These are phyloP conservation scores for Petrocephalus schoutedeni DNA, from an alignment of 2,797 vertebrate genomes.

Conservation along the genomic window DNA sequence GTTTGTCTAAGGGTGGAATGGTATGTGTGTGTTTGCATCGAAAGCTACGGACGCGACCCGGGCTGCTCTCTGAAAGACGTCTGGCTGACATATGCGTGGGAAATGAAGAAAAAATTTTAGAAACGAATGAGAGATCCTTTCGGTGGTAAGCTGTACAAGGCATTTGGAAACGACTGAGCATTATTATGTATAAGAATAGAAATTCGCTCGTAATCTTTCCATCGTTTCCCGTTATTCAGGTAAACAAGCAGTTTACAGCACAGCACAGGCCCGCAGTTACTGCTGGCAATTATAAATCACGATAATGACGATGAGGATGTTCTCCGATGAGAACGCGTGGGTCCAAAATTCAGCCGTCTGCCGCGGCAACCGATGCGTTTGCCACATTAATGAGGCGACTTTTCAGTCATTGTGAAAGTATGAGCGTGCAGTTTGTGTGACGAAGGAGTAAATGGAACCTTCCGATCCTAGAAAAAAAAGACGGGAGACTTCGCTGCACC, in stretches of 20 bases:
- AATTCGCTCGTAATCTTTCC: background rate
- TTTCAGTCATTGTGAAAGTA: slow-evolving; percentile 40
- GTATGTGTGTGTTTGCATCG: background rate
- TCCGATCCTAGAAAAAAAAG: slow-evolving; percentile 29
- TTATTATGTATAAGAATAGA: background rate
- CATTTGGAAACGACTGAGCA: background rate
- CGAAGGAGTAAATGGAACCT: background rate
- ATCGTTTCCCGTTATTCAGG: background rate
- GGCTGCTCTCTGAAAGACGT: background rate
- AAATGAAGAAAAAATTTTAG: background rate
- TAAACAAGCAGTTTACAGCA: background rate
- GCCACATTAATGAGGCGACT: slow-evolving; percentile 38
- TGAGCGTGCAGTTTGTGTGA: slow-evolving; percentile 20
- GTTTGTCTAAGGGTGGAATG: background rate
- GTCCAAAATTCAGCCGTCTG: background rate
- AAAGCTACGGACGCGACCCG: background rate
- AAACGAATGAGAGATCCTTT: background rate
- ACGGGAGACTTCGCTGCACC: slow-evolving; percentile 33
- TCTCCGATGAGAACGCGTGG: background rate
- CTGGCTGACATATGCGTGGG: background rate
- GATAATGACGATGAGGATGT: background rate
- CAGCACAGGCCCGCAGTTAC: background rate
- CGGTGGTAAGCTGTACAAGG: background rate
- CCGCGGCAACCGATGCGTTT: background rate
- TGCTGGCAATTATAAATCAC: background rate